A percentile compares a stretch with the other conserved stretches of the same genome.
Evolutionary conservation across 2,113 vertebrate genomes (phyloP).

Genomic region (Peromyscus polionotus): DNA sequence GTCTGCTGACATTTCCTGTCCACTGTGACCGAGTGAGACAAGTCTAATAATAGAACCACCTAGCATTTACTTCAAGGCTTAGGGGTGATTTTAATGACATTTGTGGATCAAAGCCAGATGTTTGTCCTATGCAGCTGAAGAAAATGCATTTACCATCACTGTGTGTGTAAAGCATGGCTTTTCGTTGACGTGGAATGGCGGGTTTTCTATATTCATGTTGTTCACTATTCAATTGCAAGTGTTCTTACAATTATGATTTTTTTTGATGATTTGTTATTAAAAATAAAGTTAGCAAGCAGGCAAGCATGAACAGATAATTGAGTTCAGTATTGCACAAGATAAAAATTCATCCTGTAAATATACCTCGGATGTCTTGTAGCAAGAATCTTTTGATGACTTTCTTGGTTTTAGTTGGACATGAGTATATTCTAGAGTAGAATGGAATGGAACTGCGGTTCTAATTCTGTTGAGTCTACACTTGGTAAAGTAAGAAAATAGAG

Average conservation of each 20-base stretch:
- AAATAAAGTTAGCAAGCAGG: not conserved
- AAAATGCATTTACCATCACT: conserved; percentile 37
- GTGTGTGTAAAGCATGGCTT: conserved; percentile 29
- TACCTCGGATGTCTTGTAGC: not conserved
- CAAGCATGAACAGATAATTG: not conserved
- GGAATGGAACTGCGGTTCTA: not conserved
- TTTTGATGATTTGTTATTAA: conserved; percentile 3
- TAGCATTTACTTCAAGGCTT: conserved; percentile 9
- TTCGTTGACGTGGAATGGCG: conserved; percentile 21
- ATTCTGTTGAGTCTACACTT: not conserved
- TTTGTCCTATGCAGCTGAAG: conserved; percentile 22
- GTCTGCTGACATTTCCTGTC: not conserved
- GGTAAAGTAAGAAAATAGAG: not conserved
- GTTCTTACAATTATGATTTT: not conserved
- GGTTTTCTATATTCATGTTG: conserved; percentile 28
- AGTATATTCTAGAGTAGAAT: not conserved
- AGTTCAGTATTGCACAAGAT: not conserved
- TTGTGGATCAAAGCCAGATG: not conserved
- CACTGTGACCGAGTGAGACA: conserved; percentile 4
- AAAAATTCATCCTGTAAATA: not conserved
- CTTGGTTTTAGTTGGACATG: not conserved
- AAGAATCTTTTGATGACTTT: not conserved
- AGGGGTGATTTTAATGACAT: not conserved
- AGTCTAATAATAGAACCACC: not conserved
- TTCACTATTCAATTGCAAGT: not conserved